Evolutionary conservation across 2,888 invertebrate species (phyloP), one percentile per base, ranked within the genome.

Genomic region (Drosophila multiciliata): DNA sequence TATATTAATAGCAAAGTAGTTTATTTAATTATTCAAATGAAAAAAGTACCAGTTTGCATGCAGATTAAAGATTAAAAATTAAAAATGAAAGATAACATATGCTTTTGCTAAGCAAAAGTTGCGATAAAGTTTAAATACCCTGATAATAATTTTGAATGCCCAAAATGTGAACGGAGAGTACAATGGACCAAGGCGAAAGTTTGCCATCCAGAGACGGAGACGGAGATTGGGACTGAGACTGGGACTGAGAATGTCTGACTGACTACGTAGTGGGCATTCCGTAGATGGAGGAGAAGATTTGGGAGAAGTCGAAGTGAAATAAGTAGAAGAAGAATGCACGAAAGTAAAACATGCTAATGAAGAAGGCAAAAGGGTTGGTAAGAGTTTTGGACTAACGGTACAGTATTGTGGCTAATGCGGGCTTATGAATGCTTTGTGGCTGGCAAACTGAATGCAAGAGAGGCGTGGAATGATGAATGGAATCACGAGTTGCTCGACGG

Each of bases 341-440:
- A 49, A 71, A 66, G 55, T 49, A 75, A 66, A 73, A 63, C 57
- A 64, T 45, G 80, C 81, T 78, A 78, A 78, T 80, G 78, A 77
- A 77, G 73, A 59, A 64, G 66, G 64, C 65, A 70, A 66, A 78
- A 50, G 29, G 29, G 29, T 29, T 29, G 29, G 29, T 6, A 29
- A 5, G 29, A 66, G 73, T 23, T 1, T 50, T 77, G 38, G 55
- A 48, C 50, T 48, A 32, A 38, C 17, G 35, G 77, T 49, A 71
- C 53, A 58, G 73, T 53, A 79, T 61, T 77, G 77, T 66, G 80
- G 77, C 29, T 36, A 80, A 78, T 78, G 76, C 78, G 80, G 80
- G 80, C 17, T 78, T 80, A 80, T 80, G 78, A 78, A 78, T 80
- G 64, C 72, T 78, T 78, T 78, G 80, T 67, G 76, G 76, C 55